Base-by-base conservation (phyloP, 2,797 vertebrate genomes). In the Enteromius treurensis region DNA sequence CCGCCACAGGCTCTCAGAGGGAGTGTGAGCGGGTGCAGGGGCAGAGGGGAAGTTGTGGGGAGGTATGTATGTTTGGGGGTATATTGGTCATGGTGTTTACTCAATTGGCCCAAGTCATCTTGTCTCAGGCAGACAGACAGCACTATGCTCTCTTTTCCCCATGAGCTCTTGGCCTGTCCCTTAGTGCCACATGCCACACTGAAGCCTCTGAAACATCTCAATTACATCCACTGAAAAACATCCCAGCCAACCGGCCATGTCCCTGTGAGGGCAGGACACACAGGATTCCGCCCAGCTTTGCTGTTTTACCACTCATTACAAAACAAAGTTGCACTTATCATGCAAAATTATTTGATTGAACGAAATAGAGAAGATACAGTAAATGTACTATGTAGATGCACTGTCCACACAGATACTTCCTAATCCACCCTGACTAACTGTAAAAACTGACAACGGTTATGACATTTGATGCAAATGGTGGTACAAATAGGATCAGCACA, bases 1-100 rank as follows among this genome's bases (percentile, higher is more conserved):
- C 88, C 87, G 81, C 92, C 90, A 92, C 77, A 40, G 90, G 90
- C 91, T 92, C 86, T 47, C 82, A 76, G 73, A 84, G 84, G 80
- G 86, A 83, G 73, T 64, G 55, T 34, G 73, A 65, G 23, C 10
- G 19, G 49, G 71, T 67, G 79, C 40, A 73, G 55, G 79, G 70
- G 62, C 55, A 80, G 40, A 69, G 34, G 77, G 79, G 34, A 70
- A 51, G 62, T 37, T 17, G 37, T 80, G 77, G 51, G 49, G 82
- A 73, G 58, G 17, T 60, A 40, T 68, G 42, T 26, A 47, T 32
- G 60, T 82, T 65, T 40, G 29, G 45, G 17, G 60, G 10, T 49
- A 53, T 51, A 82, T 5, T 37, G 67, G 45, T 26, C 69, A 69
- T 13, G n/a, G 68, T 80, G 83, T 86, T 88, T 87, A 86, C 34